Evolutionary conservation across 2,888 invertebrate species (phyloP).

Genomic region (Melinaea marsaeus): DNA sequence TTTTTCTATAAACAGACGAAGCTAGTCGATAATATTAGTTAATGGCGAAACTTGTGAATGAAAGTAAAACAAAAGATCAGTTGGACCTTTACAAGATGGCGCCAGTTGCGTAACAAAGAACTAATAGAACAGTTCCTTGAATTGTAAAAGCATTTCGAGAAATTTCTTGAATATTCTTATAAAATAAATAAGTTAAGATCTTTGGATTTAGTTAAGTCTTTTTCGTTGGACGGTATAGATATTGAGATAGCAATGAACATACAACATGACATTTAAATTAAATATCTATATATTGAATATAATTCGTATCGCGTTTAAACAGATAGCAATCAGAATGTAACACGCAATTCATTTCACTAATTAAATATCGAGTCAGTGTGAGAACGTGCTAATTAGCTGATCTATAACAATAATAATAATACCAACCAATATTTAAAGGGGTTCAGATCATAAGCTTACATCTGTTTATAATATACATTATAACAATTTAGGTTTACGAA

Average conservation of each 20-base stretch:
- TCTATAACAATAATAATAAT: slow-evolving; percentile 32
- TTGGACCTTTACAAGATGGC: slow-evolving; percentile 41
- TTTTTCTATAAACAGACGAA: no score
- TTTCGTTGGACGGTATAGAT: no score
- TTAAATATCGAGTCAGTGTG: slow-evolving; percentile 52
- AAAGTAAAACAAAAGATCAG: slow-evolving; percentile 48
- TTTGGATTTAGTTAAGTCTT: no score
- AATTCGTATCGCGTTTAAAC: slow-evolving; percentile 15
- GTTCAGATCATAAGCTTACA: not conserved
- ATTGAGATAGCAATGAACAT: not conserved
- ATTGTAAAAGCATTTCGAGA: not conserved
- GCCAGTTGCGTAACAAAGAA: slow-evolving; percentile 43
- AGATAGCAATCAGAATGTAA: slow-evolving; percentile 29
- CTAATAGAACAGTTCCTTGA: not conserved
- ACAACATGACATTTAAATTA: slow-evolving; percentile 4
- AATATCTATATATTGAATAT: slow-evolving; percentile 9
- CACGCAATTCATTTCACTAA: slow-evolving; percentile 50
- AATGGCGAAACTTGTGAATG: slow-evolving; percentile 50
- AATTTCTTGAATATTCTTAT: not conserved
- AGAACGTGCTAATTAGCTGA: slow-evolving; percentile 58
- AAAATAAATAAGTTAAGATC: not conserved
- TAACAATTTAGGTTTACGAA: no score
- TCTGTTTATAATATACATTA: no score
- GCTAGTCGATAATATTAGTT: not conserved
- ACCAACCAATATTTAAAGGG: not conserved